Evolutionary conservation across 1,140 invertebrate genomes (phyloP).

Genomic region (Aphelinus certus): DNA sequence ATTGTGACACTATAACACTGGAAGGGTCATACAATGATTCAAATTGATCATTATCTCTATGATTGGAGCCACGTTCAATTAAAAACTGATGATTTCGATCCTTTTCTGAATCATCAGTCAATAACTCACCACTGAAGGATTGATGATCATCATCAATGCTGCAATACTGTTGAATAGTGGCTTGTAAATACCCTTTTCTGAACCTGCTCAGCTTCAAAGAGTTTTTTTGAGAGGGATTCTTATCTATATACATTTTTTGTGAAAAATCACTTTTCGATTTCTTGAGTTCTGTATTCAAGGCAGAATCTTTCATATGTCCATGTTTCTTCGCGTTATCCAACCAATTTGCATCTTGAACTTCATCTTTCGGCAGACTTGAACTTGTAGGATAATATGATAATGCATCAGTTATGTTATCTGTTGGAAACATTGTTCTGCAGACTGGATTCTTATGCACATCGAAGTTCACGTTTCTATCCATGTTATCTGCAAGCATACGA

Average conservation of each 20-base stretch:
- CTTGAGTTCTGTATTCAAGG: not conserved
- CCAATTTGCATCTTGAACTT: slow-evolving; percentile 70
- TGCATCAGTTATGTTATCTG: slow-evolving; percentile 79
- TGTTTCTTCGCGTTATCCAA: slow-evolving; percentile 68
- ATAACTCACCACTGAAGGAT: no score
- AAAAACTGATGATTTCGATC: slow-evolving; percentile 1
- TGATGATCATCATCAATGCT: no score
- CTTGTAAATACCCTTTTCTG: no score
- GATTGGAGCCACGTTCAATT: slow-evolving; percentile 12
- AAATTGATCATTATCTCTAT: slow-evolving; percentile 66
- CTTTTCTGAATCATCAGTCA: no score
- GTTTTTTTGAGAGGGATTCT: no score
- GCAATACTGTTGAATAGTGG: no score
- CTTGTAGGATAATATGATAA: slow-evolving; percentile 80
- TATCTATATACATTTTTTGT: slow-evolving; percentile 2
- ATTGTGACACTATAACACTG: slow-evolving; percentile 80
- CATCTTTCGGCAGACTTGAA: slow-evolving; percentile 68
- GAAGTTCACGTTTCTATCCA: slow-evolving; percentile 69
- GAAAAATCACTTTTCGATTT: not conserved
- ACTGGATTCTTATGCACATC: slow-evolving; percentile 74
- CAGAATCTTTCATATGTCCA: not conserved
- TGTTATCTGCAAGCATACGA: no score
- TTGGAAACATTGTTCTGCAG: slow-evolving; percentile 75
- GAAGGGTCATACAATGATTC: slow-evolving; percentile 58
- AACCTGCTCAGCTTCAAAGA: no score